Evolutionary conservation across 2,113 vertebrate species (phyloP), one percentile per base, ranked within the genome.

Genomic region (Microtus oregoni): DNA sequence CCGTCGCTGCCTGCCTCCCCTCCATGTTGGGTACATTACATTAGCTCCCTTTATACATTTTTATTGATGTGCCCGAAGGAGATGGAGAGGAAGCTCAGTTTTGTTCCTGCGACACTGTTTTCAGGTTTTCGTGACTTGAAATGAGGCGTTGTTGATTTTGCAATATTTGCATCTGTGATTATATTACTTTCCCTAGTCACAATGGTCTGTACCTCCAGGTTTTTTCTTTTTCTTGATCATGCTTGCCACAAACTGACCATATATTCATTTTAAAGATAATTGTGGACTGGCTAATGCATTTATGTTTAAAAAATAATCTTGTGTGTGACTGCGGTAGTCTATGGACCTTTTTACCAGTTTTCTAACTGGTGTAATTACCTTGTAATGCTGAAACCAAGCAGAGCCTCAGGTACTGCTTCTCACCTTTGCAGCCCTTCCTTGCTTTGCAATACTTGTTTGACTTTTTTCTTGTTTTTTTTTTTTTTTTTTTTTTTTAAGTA

Each of bases 241-340:
- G 44, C 9, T 95, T 96, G 22, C 32, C 68, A 47, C 68, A 30
- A 28, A 58, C 83, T 88, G 94, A 50, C 11, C 95, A 52, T n/a
- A n/a, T 95, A 73, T 76, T 96, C 86, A 72, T n/a, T 89, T 35
- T 92, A 94, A 96, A 88, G 35, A 11, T 9, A 91, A 2, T 26
- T 90, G 20, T 93, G 38, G n/a, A 28, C n/a, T 88, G 82, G 73
- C 41, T 93, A 35, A 83, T 70, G 52, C 67, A 73, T 13, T 94
- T 70, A 52, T 35, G 7, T 91, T 83, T 70, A 1, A 86, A 93
- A 50, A 47, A 63, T 22, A 17, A 76, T 92, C 94, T 95, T 4
- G 11, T 76, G 61, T 75, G 30, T 75, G 95, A 58, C 13, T 83
- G 5, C 5, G 63, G 1, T 75, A 96, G 75, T 75, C 65, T 14